Evolutionary conservation across 1,140 invertebrate species (phyloP).

Genomic region (Euschistus heros): DNA sequence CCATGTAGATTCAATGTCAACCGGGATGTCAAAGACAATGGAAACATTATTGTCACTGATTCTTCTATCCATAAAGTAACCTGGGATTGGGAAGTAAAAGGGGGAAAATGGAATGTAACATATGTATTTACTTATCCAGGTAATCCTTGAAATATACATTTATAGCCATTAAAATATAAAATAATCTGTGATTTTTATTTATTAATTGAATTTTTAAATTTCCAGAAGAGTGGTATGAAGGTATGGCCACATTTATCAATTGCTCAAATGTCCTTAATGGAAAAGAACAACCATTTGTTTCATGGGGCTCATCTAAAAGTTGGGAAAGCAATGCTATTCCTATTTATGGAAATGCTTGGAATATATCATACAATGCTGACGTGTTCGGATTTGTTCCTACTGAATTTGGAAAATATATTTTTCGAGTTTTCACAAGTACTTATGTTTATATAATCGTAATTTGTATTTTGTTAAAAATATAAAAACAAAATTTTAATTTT

Average conservation of each 20-base stretch:
- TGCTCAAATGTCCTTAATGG: not conserved
- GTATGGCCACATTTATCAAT: not conserved
- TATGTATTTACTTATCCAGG: not conserved
- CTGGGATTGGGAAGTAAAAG: not conserved
- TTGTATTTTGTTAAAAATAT: not conserved
- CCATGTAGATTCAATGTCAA: not conserved
- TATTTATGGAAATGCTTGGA: constrained; percentile 12
- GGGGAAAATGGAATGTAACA: constrained; percentile 2
- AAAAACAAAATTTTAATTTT: not conserved
- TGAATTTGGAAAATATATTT: constrained; percentile 12
- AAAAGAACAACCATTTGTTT: constrained; percentile 9
- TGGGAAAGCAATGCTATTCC: constrained; percentile 20
- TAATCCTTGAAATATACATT: not conserved
- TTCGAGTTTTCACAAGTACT: constrained; percentile 6
- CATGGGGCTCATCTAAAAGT: constrained; percentile 10
- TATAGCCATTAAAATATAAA: too few relatives aligned
- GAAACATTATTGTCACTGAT: not conserved
- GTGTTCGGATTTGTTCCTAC: constrained; percentile 18
- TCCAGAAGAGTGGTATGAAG: not conserved
- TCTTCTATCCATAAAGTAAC: not conserved
- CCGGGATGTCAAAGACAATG: not conserved
- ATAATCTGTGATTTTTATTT: too few relatives aligned
- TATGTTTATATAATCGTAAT: not conserved
- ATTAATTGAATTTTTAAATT: too few relatives aligned
- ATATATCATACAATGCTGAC: constrained; percentile 17